These are phyloP conservation scores for Enteromius radiatus DNA, from an alignment of 2,797 vertebrate genomes.

Conservation along the genomic window DNA sequence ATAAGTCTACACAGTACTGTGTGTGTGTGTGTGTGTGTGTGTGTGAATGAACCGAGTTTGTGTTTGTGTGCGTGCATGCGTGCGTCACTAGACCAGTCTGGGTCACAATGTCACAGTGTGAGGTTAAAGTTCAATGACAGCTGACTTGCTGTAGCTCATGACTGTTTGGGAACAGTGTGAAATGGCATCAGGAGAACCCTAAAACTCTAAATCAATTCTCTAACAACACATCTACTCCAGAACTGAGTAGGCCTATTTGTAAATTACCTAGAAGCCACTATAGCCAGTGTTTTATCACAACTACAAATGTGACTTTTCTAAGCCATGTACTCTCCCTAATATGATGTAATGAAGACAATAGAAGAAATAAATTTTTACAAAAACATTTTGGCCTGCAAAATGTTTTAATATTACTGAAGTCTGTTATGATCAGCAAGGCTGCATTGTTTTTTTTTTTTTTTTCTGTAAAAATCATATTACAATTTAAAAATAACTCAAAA, in stretches of 20 bases:
- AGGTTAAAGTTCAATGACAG: constrained; percentile 37
- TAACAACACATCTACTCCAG: background rate
- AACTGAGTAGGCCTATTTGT: background rate
- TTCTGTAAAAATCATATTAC: background rate
- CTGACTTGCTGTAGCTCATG: constrained; percentile 21
- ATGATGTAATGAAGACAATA: background rate
- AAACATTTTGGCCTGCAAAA: background rate
- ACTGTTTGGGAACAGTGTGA: constrained; percentile 35
- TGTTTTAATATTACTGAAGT: background rate
- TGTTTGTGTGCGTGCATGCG: background rate
- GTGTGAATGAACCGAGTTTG: background rate
- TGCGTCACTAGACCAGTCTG: background rate
- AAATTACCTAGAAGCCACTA: background rate
- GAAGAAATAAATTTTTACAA: no score
- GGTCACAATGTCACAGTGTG: constrained; percentile 32
- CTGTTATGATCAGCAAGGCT: background rate
- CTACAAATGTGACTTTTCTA: background rate
- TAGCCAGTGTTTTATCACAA: background rate
- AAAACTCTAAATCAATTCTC: background rate
- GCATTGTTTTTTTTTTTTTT: background rate
- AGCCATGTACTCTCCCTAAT: background rate
- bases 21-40: background rate
- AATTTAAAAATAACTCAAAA: background rate
- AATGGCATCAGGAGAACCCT: constrained; percentile 21
- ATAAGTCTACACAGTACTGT: background rate